A percentile compares a stretch with the other conserved stretches of the same genome.
These are phyloP conservation scores for Drosophila serrata DNA, from an alignment of 1,140 invertebrate species.

Conservation along the genomic window DNA sequence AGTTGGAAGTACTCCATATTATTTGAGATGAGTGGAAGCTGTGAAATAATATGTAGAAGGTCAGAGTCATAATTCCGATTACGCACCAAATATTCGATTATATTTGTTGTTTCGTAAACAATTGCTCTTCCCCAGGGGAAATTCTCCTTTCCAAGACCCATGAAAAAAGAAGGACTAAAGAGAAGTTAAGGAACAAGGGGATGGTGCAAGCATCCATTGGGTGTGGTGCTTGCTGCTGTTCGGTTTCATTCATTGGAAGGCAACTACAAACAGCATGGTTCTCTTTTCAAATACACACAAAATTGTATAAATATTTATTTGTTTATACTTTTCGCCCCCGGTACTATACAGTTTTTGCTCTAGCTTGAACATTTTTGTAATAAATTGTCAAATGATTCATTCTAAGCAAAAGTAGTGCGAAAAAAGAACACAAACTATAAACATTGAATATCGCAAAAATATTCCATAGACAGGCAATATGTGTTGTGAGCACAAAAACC, in stretches of 20 bases:
- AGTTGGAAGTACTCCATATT: slow-evolving; percentile 5
- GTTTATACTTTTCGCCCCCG: slow-evolving; percentile 32
- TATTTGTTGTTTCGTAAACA: slow-evolving; percentile 25
- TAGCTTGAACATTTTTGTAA: slow-evolving; percentile 17
- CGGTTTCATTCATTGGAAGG: slow-evolving; percentile 37
- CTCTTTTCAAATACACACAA: slow-evolving; percentile 28
- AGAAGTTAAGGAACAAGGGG: not conserved
- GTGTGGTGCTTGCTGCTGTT: slow-evolving; percentile 21
- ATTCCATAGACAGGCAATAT: slow-evolving; percentile 50
- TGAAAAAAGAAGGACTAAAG: not conserved
- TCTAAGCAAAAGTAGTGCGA: slow-evolving; percentile 20
- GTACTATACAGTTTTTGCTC: not conserved
- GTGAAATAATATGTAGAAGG: slow-evolving; percentile 16
- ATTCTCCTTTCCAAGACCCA: slow-evolving; percentile 15
- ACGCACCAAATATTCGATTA: slow-evolving; percentile 16
- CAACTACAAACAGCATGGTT: slow-evolving; percentile 38
- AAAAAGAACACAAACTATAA: slow-evolving; percentile 1
- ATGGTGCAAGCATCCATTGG: slow-evolving; percentile 12
- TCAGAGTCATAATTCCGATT: slow-evolving; percentile 3
- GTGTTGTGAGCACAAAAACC: slow-evolving; percentile 26
- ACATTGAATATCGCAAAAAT: slow-evolving; percentile 35
- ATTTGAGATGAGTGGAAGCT: slow-evolving; percentile 12
- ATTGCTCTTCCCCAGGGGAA: not conserved
- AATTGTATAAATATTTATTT: slow-evolving; percentile 45
- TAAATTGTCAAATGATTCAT: slow-evolving; percentile 50